A percentile compares a stretch with the other conserved stretches of the same genome.
These are phyloP conservation scores for Scaptomyza flava DNA, from an alignment of 2,888 invertebrate species.

Conservation along the genomic window DNA sequence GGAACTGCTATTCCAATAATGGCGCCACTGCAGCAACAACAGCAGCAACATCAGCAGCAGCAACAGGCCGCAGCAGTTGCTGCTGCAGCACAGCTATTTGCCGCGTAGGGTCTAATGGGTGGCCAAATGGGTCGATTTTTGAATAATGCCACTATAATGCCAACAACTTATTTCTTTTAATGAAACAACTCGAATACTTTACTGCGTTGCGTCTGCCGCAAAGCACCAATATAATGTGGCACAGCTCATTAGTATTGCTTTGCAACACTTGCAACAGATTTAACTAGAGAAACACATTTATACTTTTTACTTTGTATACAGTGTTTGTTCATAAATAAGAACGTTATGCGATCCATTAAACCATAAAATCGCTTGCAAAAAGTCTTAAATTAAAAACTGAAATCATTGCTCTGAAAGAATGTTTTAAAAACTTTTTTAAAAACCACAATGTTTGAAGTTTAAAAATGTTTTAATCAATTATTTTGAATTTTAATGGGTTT, in stretches of 20 bases:
- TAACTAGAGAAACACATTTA: background rate
- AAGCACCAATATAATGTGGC: conserved; percentile 31
- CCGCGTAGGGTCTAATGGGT: conserved; percentile 82
- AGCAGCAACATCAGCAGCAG: conserved; percentile 68
- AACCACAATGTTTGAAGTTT: background rate
- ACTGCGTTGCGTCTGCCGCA: conserved; percentile 53
- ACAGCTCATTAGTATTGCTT: conserved; percentile 21
- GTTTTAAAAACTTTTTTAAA: background rate
- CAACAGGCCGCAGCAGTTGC: conserved; percentile 74
- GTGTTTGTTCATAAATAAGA: conserved; percentile 1
- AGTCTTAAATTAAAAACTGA: background rate
- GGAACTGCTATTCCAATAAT: conserved; percentile 76
- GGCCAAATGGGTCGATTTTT: conserved; percentile 83
- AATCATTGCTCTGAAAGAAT: background rate
- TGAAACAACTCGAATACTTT: background rate
- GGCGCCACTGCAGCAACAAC: conserved; percentile 62
- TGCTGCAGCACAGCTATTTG: conserved; percentile 76
- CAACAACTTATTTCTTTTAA: conserved; percentile 82
- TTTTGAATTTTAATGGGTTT: too few relatives aligned
- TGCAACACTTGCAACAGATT: conserved; percentile 41
- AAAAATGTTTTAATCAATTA: too few relatives aligned
- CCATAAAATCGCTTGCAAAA: too few relatives aligned
- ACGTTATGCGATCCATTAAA: background rate
- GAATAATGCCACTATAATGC: conserved; percentile 81
- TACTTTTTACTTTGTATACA: background rate